These are phyloP conservation scores for Probaryconus sp. DNA, from an alignment of 1,140 invertebrate genomes.

Conservation along the genomic window DNA sequence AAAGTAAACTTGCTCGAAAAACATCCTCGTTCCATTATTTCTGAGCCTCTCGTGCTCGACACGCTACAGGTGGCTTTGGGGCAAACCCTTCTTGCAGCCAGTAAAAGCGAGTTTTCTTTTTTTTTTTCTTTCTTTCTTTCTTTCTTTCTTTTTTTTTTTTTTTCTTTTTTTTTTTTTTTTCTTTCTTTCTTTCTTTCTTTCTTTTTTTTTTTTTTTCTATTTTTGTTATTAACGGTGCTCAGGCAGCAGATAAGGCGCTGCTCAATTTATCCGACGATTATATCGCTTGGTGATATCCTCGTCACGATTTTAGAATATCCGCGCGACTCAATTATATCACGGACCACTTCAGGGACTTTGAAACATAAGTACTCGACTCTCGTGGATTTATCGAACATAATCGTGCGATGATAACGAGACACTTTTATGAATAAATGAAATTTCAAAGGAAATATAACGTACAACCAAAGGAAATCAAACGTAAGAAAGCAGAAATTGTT, in stretches of 20 bases:
- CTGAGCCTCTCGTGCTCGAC: conserved; percentile 58
- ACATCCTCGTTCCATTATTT: conserved; percentile 62
- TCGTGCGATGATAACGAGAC: conserved; percentile 32
- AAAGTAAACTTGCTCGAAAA: conserved; percentile 60
- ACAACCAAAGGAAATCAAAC: too few relatives aligned
- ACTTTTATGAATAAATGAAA: conserved; percentile 30
- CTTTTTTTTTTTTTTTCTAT: conserved; percentile 37
- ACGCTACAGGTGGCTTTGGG: conserved; percentile 60
- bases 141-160: conserved; percentile 8
- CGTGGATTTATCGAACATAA: conserved; percentile 50
- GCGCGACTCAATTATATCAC: conserved; percentile 43
- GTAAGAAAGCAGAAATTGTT: too few relatives aligned
- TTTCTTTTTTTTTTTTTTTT: not conserved
- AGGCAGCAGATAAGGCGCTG: conserved; percentile 55
- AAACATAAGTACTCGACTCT: conserved; percentile 52
- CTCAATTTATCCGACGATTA: conserved; percentile 60
- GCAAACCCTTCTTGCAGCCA: conserved; percentile 57
- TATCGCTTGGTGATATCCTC: conserved; percentile 39
- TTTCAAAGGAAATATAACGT: too few relatives aligned
- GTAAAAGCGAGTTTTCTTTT: conserved; percentile 54
- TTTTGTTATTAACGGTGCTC: conserved; percentile 46
- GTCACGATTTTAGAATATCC: conserved; percentile 45
- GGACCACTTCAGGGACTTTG: conserved; percentile 53
- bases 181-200: conserved; percentile 36
- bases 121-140: conserved; percentile 47